Evolutionary conservation across 2,888 invertebrate genomes (phyloP).

Genomic region (Notodonta ziczac): DNA sequence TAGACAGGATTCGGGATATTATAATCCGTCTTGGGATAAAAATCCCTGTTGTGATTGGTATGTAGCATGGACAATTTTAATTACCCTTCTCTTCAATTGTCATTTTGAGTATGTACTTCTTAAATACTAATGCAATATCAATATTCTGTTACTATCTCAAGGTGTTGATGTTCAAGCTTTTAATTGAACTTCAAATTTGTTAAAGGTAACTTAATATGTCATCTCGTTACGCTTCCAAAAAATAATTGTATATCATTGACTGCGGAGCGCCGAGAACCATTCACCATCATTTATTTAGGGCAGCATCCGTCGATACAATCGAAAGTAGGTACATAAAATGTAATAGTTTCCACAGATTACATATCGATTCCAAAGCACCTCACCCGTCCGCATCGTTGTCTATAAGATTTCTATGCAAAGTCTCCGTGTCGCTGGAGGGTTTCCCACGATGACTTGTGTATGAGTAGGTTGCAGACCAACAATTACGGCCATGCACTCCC

Average conservation of each 20-base stretch:
- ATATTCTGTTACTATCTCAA: too few species aligned
- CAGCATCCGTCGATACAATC: conserved; percentile 1
- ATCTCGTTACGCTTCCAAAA: neutral
- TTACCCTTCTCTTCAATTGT: neutral
- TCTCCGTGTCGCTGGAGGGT: conserved; percentile 45
- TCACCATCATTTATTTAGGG: neutral
- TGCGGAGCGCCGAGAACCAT: neutral
- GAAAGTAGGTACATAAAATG: conserved; percentile 9
- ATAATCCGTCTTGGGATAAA: neutral
- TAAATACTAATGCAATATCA: too few species aligned
- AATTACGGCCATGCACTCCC: conserved; percentile 40
- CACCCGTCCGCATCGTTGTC: conserved; percentile 25
- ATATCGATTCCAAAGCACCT: conserved; percentile 39
- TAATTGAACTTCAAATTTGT: neutral
- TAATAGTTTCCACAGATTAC: conserved; percentile 23
- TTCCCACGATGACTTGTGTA: conserved; percentile 56
- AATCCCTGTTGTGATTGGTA: neutral
- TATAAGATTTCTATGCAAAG: conserved; percentile 39
- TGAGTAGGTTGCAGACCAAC: conserved; percentile 29
- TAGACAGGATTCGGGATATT: neutral
- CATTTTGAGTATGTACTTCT: too few species aligned
- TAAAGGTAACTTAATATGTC: neutral
- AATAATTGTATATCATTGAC: neutral
- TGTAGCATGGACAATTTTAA: too few species aligned
- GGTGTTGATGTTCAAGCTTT: too few species aligned